Percentiles rank a stretch among this genome's conserved stretches.
These are phyloP conservation scores for Epicauta chinensis DNA, from an alignment of 1,140 invertebrate genomes.

Conservation along the genomic window DNA sequence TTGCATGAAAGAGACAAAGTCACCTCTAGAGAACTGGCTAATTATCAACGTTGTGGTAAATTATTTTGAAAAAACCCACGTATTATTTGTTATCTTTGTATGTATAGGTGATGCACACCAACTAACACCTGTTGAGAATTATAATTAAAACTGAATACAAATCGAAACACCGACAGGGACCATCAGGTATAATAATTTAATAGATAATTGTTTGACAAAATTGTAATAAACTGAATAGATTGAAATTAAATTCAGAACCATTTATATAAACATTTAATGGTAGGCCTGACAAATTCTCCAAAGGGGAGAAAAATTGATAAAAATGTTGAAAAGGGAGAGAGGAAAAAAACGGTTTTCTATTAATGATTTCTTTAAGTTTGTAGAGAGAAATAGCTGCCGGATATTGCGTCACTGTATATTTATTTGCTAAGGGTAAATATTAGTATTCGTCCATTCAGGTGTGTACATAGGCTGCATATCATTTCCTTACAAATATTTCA, in stretches of 20 bases:
- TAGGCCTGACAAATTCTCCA: too few species aligned
- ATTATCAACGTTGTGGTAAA: constrained; percentile 12
- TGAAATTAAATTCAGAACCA: too few species aligned
- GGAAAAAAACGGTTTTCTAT: too few species aligned
- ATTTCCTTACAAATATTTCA: constrained; percentile 35
- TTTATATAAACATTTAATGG: too few species aligned
- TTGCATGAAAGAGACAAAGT: constrained; percentile 1
- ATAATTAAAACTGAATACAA: constrained; percentile 1
- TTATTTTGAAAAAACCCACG: constrained; percentile 1
- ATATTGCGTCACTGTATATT: constrained; percentile 24
- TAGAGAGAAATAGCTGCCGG: constrained; percentile 21
- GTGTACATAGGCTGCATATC: constrained; percentile 37
- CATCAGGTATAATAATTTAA: too few species aligned
- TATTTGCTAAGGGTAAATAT: constrained; percentile 32
- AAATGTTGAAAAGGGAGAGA: too few species aligned
- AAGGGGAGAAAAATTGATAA: too few species aligned
- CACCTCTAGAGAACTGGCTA: constrained; percentile 6
- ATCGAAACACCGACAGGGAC: not conserved
- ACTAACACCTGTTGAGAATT: constrained; percentile 9
- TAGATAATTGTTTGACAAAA: too few species aligned
- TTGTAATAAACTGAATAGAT: too few species aligned
- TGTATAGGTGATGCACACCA: too few species aligned
- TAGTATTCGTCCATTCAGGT: constrained; percentile 35
- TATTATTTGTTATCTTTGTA: not conserved
- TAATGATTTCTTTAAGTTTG: too few species aligned